Conservation (phyloP, 2,113 vertebrate genomes). For the Anoplopoma fimbria region DNA sequence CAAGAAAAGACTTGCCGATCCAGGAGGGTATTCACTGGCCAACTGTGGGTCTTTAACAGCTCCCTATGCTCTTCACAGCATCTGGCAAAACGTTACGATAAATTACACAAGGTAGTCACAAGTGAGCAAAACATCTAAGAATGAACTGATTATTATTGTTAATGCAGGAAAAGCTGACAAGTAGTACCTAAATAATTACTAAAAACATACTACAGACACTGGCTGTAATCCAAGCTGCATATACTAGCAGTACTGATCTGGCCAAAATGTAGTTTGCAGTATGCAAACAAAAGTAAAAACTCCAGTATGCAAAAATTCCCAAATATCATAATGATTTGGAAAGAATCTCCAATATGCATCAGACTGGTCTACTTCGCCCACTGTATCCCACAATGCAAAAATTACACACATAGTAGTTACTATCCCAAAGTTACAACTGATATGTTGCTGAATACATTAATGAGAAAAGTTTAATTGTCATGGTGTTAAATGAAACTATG, state of each 20-base stretch:
- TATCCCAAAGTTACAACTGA: no score
- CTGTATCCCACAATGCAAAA: not conserved
- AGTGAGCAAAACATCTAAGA: not conserved
- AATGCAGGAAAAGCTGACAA: not conserved
- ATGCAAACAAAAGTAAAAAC: no score
- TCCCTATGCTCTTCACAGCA: not conserved
- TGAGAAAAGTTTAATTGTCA: no score
- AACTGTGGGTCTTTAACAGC: not conserved
- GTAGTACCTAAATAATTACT: not conserved
- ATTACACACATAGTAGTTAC: no score
- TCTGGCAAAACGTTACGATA: not conserved
- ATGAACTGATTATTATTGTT: not conserved
- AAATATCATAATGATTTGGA: no score
- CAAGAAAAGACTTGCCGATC: conserved; percentile 13
- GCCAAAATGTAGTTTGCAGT: not conserved
- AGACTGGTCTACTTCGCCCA: not conserved
- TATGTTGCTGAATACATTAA: no score
- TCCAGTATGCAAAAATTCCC: no score
- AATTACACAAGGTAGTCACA: not conserved
- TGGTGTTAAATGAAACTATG: no score
- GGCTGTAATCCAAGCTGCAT: not conserved
- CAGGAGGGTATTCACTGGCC: not conserved
- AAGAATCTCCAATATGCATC: not conserved
- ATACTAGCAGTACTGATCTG: not conserved
- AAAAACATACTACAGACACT: not conserved